Evolutionary conservation across 1,140 invertebrate species (phyloP).

Genomic region (Geopemphigus sp.): DNA sequence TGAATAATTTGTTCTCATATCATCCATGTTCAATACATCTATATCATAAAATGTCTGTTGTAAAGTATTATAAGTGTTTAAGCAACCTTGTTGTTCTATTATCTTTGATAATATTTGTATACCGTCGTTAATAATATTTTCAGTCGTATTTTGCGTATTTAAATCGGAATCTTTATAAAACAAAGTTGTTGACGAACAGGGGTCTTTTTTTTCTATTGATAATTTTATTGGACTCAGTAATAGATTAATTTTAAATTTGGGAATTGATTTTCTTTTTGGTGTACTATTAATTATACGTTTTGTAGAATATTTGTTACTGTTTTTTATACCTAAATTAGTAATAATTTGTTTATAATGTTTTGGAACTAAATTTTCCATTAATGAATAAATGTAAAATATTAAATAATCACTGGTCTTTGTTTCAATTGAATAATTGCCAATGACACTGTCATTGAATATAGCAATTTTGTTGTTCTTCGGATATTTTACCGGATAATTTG

Average conservation of each 20-base stretch:
- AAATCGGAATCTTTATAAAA: neutral
- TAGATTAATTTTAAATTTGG: neutral
- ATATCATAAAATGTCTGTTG: neutral
- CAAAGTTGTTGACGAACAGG: neutral
- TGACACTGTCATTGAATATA: neutral
- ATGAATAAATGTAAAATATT: neutral
- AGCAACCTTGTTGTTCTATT: neutral
- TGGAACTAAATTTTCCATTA: neutral
- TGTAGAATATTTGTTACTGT: neutral
- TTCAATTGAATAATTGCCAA: neutral
- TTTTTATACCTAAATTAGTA: neutral
- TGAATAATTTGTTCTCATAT: too few species aligned
- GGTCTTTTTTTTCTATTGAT: neutral
- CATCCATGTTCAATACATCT: neutral
- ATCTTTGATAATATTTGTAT: neutral
- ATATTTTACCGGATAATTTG: conserved; percentile 18
- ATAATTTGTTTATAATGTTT: neutral
- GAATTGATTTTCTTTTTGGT: neutral
- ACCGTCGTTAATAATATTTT: neutral
- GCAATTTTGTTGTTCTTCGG: neutral
- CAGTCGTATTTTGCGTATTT: neutral
- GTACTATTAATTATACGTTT: neutral
- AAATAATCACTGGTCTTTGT: neutral
- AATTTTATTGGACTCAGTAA: neutral
- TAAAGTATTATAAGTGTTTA: neutral